Percentiles rank a stretch among this genome's conserved stretches.
Evolutionary conservation across 2,113 vertebrate species (phyloP).

Genomic region (Hippocampus mohnikei): DNA sequence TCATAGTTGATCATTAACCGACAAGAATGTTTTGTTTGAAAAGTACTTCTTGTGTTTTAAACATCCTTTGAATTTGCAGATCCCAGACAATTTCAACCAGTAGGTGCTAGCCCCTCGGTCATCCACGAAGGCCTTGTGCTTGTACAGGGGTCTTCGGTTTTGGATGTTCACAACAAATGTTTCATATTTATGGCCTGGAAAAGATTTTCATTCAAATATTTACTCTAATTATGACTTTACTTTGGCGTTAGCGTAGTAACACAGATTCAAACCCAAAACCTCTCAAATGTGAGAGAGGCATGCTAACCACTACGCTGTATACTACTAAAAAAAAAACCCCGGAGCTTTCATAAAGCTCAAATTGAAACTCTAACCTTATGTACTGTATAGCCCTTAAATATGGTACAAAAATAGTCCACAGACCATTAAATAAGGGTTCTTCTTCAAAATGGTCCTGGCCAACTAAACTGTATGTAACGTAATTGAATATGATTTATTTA

Average conservation of each 20-base stretch:
- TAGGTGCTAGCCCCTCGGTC: too few relatives aligned
- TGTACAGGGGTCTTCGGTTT: too few relatives aligned
- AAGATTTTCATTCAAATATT: too few relatives aligned
- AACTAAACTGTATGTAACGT: background rate
- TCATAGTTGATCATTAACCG: too few relatives aligned
- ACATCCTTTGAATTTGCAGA: too few relatives aligned
- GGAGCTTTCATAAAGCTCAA: background rate
- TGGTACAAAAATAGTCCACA: background rate
- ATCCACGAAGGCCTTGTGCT: too few relatives aligned
- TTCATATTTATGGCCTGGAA: too few relatives aligned
- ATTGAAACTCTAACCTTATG: too few relatives aligned
- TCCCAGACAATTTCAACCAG: too few relatives aligned
- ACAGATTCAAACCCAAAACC: background rate
- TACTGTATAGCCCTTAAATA: background rate
- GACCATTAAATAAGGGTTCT: background rate
- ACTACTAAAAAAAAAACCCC: background rate
- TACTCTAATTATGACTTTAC: background rate
- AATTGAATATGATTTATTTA: background rate
- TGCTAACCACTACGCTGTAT: background rate
- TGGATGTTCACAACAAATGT: too few relatives aligned
- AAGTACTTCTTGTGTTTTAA: too few relatives aligned
- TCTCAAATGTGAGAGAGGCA: background rate
- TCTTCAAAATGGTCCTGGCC: background rate
- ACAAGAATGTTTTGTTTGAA: too few relatives aligned
- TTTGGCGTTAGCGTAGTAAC: background rate